Base-by-base conservation (phyloP, 53 echinoderm and acorn worm species). In the Echinarachnius parma region DNA sequence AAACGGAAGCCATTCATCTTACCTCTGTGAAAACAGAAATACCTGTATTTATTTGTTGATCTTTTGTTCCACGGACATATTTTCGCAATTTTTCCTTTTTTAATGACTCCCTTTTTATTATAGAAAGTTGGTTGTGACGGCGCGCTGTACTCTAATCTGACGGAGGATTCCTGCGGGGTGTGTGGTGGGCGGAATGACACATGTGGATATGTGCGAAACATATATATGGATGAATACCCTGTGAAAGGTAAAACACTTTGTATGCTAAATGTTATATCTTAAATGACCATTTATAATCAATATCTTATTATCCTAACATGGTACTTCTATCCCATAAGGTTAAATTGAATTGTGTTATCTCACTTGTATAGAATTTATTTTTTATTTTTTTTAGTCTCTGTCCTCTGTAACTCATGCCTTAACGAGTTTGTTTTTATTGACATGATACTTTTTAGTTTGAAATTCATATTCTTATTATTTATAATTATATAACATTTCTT, bases 121-220 rank as follows among this genome's bases (percentile, higher is more conserved):
- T 46, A 93, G 93, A 66, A 70, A 57, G 87, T 98, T 28, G 98
- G 98, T 9, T 98, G 98, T 53, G 91, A 91, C 21, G 87, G 85
- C 20, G 88, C 42, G 11, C 47, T 98, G 2, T 76, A 87, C 62
- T 98, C 98, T 20, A 80, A 80, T 9, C 31, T 76, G 9, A 61
- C 53, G 11, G 53, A 56, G 21, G 98, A 98, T 47, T 50, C 59
- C 3, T 98, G 98, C 30, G 87, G 91, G 59, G 88, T 80, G 0
- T 98, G 98, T 58, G 98, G 88, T 18, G 98, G 98, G 24, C 46
- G 60, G 19, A 90, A 90, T 66, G 65, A 80, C 34, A 88, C 91
- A 5, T 98, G 98, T 48, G 88, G 83, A 27, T 82, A 76, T 26
- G 80, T 86, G 45, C 75, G 86, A 32, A 62, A 75, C 24, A 69